phyloP scores from a whole-genome alignment of 2,888 invertebrate species.

The Chloroclystis v-ata region DNA sequence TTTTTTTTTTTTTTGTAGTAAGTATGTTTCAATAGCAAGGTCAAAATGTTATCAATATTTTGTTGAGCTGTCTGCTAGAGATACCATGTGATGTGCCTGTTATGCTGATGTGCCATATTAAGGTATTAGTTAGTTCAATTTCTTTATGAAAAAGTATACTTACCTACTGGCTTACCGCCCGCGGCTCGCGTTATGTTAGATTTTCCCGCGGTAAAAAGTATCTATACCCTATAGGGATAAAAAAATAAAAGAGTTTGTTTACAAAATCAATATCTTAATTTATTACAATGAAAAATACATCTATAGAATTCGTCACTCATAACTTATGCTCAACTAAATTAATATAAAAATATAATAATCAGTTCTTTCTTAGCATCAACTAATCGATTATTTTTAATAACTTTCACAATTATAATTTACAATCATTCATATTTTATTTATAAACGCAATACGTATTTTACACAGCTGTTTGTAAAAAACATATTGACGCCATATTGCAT shows the following conservation, averaged over 20 bases:
- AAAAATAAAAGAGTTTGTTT: slow-evolving; percentile 6
- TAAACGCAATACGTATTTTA: slow-evolving; percentile 5
- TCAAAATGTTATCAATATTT: neutral
- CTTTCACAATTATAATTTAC: slow-evolving; percentile 42
- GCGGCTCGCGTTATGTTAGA: too few relatives aligned
- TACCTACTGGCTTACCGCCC: too few relatives aligned
- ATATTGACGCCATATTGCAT: neutral
- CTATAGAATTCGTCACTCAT: slow-evolving; percentile 37
- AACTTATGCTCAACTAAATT: slow-evolving; percentile 30
- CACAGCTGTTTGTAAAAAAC: neutral
- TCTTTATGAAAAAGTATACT: too few relatives aligned
- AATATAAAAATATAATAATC: slow-evolving; percentile 33
- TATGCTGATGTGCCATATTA: too few relatives aligned
- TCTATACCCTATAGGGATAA: neutral
- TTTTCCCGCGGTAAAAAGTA: too few relatives aligned
- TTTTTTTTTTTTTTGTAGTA: too few relatives aligned
- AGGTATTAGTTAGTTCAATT: too few relatives aligned
- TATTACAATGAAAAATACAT: slow-evolving; percentile 28
- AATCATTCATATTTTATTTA: slow-evolving; percentile 30
- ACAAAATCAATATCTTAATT: slow-evolving; percentile 19
- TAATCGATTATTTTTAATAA: slow-evolving; percentile 3
- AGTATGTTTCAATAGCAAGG: too few relatives aligned
- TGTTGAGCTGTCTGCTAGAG: neutral
- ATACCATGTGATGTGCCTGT: too few relatives aligned
- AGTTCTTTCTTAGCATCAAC: slow-evolving; percentile 45